Evolutionary conservation across 2,797 vertebrate species (phyloP).

Genomic region (Pangasius mekongensis): DNA sequence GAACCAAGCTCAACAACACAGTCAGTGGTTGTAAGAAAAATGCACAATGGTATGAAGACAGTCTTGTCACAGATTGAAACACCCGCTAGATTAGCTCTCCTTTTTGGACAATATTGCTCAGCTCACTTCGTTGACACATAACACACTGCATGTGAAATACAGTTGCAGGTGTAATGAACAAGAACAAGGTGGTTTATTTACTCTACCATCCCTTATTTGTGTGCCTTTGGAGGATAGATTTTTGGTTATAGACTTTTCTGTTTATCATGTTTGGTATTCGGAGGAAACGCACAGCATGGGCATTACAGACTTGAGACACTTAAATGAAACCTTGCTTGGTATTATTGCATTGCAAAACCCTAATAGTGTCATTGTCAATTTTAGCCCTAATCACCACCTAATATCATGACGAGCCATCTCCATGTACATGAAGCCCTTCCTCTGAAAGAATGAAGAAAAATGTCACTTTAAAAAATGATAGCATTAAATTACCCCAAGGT

Average conservation of each 20-base stretch:
- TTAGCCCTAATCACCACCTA: neutral
- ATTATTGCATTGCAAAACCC: neutral
- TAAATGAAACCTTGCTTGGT: neutral
- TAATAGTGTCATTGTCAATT: neutral
- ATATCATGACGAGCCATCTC: neutral
- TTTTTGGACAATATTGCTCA: neutral
- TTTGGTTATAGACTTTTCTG: neutral
- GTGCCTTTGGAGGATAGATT: neutral
- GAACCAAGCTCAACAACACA: neutral
- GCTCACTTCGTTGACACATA: neutral
- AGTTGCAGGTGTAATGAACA: neutral
- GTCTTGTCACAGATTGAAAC: neutral
- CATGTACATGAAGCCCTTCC: neutral
- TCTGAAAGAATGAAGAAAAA: neutral
- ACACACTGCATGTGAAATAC: neutral
- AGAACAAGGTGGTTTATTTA: neutral
- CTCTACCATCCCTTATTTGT: neutral
- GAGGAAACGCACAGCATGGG: neutral
- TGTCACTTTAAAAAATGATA: neutral
- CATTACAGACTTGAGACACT: neutral
- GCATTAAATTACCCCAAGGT: neutral
- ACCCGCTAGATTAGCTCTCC: neutral
- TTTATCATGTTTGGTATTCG: neutral
- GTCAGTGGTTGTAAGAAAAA: neutral
- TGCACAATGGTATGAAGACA: neutral